Evolutionary conservation across 2,888 invertebrate genomes (phyloP), one percentile per base, ranked within the genome.

Genomic region (Macrophya alboannulata): DNA sequence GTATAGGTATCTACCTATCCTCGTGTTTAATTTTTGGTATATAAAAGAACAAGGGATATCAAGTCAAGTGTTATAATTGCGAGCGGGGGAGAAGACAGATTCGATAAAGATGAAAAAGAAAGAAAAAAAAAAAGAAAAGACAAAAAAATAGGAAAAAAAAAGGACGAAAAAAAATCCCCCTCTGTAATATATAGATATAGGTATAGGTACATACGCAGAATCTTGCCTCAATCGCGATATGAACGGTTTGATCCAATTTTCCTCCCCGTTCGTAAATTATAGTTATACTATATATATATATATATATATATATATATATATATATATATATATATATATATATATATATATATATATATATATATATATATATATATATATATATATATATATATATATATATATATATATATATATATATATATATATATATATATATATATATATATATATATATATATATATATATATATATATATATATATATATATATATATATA

Each of bases 221-320:
- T 37, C 55, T 68, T 17, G 37, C 68, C 37, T 15, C 68, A 68
- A 37, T 68, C 68, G 37, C 37, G 17, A 68, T 68, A 68, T 37
- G 68, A 37, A 68, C 68, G 37, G 15, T 74, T 74, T 45, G 74
- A 74, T 74, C 21, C 45, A 25, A 74, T 45, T 45, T 25, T 31
- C 43, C 15, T 31, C 31, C 74, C 45, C 71, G 43, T 10, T 31
- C 43, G 71, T 72, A 40, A 31, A 37, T 40, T 12, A n/a, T 72
- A 8, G 55, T 17, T 6, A 6, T 71, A 37, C 31, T 74, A 74
- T 45, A n/a, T n/a, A n/a, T n/a, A n/a, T n/a, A 59, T 17, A 17
- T 59, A 5, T 15, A 1, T 59, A 15, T 9, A 15, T 59, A 15
- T 59, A 59, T 17, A 17, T 59, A 21, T 59, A 59, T 8, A 21